phyloP scores from a whole-genome alignment of 2,888 invertebrate genomes.

The Parochlus steinenii region DNA sequence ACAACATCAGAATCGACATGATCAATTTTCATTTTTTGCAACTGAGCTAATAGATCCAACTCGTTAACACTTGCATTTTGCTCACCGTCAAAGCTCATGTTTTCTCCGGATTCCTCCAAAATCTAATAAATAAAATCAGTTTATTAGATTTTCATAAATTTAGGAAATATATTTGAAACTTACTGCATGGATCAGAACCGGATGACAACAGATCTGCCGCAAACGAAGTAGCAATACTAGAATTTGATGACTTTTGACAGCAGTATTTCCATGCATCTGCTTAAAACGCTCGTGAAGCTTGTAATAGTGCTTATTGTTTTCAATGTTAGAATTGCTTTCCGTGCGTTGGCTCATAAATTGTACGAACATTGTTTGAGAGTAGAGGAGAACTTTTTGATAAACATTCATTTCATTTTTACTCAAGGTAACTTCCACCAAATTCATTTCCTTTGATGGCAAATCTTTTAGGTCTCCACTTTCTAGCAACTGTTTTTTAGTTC shows the following conservation, averaged over 20 bases:
- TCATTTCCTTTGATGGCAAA: conserved; percentile 43
- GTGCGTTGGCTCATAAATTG: conserved; percentile 61
- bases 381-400: conserved; percentile 57
- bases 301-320: conserved; percentile 32
- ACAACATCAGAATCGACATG: conserved; percentile 31
- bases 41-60: conserved; percentile 43
- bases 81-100: conserved; percentile 27
- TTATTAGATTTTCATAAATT: too few species aligned
- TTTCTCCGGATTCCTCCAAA: not conserved
- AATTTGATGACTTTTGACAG: conserved; percentile 50
- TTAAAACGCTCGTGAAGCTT: conserved; percentile 48
- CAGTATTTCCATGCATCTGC: conserved; percentile 39
- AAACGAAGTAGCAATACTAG: conserved; percentile 68
- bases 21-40: conserved; percentile 42
- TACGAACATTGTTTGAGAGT: conserved; percentile 56
- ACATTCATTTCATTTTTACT: conserved; percentile 54
- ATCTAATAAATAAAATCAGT: not conserved
- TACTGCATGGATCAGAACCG: conserved; percentile 57
- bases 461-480: conserved; percentile 39
- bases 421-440: conserved; percentile 43
- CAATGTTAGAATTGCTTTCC: conserved; percentile 37
- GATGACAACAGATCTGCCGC: conserved; percentile 81
- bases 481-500: conserved; percentile 72
- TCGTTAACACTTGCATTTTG: conserved; percentile 29
- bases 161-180: conserved; percentile 19